Conservation (phyloP, 2,797 vertebrate genomes). For the Pseudocheirus occidentalis region DNA sequence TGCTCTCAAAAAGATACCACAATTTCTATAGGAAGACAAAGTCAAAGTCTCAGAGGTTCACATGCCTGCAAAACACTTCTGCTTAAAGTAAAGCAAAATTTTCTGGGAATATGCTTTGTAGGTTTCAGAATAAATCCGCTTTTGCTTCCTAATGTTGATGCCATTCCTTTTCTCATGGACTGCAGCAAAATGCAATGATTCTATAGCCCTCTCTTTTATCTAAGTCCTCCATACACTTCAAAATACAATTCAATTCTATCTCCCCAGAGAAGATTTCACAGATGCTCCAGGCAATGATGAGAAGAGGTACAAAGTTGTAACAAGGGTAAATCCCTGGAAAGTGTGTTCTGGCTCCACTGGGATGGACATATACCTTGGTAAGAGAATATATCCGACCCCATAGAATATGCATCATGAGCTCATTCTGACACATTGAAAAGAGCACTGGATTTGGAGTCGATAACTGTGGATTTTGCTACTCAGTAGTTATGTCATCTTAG, state of each 20-base stretch:
- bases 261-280: background rate
- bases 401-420: background rate
- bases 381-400: background rate
- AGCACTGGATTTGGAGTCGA: background rate
- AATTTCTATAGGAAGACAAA: background rate
- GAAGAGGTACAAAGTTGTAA: background rate
- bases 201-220: background rate
- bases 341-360: background rate
- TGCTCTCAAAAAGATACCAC: background rate
- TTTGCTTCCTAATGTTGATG: background rate
- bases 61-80: background rate
- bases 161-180: background rate
- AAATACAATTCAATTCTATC: background rate
- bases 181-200: background rate
- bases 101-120: conserved; percentile 4
- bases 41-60: background rate
- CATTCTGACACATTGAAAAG: background rate
- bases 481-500: background rate
- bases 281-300: background rate
- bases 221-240: no score
- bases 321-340: background rate
- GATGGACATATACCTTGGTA: background rate
- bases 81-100: background rate
- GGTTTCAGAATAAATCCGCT: background rate
- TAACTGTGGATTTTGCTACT: background rate